Base-by-base conservation (phyloP, 2,888 invertebrate species). In the Tenthredo distinguenda region DNA sequence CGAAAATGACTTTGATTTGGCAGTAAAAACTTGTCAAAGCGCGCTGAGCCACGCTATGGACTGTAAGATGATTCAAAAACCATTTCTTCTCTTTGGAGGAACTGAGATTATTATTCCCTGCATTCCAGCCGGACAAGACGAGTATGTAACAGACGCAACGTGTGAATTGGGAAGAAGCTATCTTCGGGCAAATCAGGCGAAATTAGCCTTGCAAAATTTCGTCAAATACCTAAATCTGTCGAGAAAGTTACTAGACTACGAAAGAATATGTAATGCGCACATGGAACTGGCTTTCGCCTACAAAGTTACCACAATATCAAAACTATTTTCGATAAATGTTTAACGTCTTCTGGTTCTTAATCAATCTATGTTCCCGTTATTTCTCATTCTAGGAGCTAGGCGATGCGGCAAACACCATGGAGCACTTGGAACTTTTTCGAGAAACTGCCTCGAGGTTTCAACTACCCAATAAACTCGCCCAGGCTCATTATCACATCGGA, bases 401-500 rank as follows among this genome's bases (percentile, higher is more conserved):
- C 4, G 87, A 92, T 12, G 84, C 84, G 21, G 85, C 79, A 1
- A 86, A 89, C 34, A 89, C 89, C 10, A 88, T 91, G 4, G 90
- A 88, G 47, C 89, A 92, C 81, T 87, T 92, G 18, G 31, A 76
- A 34, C 72, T 88, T 76, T 87, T 89, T 0, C 86, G 88, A 18
- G 87, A 90, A 79, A 88, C 37, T 9, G 91, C 92, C 2, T 50
- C 72, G 0, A 40, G 88, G 9, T 90, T 86, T 68, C 37, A 88
- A 6, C 85, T 91, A 5, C 62, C 85, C 2, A 77, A 87, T 3
- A 90, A 90, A 82, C 87, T 91, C 3, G 92, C 92, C 2, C 88
- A 91, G 31, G 91, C 90, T 21, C 89, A 92, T 84, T 91, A 88
- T 43, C 88, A 89, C 15, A 90, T 87, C 3, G 92, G 92, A 26